Conservation (phyloP, 1,140 invertebrate genomes). For the Neodiprion pinetum region DNA sequence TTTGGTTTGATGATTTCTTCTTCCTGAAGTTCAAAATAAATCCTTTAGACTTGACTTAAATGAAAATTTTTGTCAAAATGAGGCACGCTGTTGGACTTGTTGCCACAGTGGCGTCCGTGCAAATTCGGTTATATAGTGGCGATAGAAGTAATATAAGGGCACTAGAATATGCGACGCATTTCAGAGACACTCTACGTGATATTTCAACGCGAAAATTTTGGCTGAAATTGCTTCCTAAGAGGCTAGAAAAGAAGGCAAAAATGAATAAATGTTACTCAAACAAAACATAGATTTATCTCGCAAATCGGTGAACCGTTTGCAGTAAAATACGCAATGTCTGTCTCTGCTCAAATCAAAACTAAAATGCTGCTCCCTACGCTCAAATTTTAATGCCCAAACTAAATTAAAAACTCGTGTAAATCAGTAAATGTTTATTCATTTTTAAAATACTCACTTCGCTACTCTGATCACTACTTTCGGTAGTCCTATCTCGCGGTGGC, state of each 20-base stretch:
- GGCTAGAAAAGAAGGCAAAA: no score
- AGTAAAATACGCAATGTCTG: no score
- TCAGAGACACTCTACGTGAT: no score
- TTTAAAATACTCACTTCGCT: conserved; percentile 71
- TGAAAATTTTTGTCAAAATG: neutral
- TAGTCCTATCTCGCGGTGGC: conserved; percentile 62
- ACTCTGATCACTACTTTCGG: conserved; percentile 78
- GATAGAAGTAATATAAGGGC: conserved; percentile 20
- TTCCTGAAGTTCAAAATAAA: conserved; percentile 62
- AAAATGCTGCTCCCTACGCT: no score
- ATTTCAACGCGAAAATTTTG: no score
- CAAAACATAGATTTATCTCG: no score
- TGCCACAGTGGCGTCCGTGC: conserved; percentile 5
- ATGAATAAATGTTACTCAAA: no score
- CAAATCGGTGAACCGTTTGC: no score
- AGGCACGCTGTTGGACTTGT: conserved; percentile 13
- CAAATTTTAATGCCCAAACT: no score
- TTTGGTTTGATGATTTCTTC: conserved; percentile 86
- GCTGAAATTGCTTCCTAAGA: no score
- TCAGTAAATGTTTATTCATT: neutral
- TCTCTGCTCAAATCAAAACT: no score
- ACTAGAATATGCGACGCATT: neutral
- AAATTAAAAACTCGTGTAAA: no score
- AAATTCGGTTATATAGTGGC: conserved; percentile 13
- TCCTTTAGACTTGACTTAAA: conserved; percentile 30